These are phyloP conservation scores for Eubucco bourcierii DNA, from an alignment of 2,113 vertebrate species.

Conservation along the genomic window DNA sequence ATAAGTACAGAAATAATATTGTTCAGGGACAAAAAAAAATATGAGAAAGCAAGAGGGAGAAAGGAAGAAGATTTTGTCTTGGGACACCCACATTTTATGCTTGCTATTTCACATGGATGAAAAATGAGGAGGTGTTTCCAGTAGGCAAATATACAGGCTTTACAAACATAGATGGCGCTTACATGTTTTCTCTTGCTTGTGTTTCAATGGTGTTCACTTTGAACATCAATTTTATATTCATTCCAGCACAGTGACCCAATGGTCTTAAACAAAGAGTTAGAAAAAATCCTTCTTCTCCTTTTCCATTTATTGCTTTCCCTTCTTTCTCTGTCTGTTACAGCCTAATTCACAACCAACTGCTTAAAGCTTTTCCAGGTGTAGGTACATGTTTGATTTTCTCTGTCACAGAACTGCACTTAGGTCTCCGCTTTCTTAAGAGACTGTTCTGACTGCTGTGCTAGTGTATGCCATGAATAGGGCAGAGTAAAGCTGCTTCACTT, in stretches of 20 bases:
- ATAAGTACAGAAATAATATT: slow-evolving; percentile 45
- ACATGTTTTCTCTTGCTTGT: background rate
- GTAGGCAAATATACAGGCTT: background rate
- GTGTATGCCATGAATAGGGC: background rate
- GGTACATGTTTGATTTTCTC: background rate
- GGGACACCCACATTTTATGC: slow-evolving; percentile 41
- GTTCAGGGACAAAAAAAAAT: slow-evolving; percentile 39
- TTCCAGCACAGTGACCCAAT: background rate
- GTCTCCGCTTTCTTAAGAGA: background rate
- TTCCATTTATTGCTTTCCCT: background rate
- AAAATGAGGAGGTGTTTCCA: background rate
- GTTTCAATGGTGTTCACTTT: background rate
- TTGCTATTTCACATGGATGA: slow-evolving; percentile 1
- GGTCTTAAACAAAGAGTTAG: background rate
- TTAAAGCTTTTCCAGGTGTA: background rate
- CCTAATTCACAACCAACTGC: background rate
- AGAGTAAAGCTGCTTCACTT: background rate
- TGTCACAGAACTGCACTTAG: background rate
- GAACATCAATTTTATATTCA: background rate
- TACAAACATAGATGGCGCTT: background rate
- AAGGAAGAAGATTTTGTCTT: slow-evolving; percentile 38
- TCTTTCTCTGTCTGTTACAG: background rate
- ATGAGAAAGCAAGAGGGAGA: slow-evolving; percentile 1
- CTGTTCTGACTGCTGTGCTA: background rate
- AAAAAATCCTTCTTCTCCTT: background rate